These are phyloP conservation scores for Melieria picta DNA, from an alignment of 2,888 invertebrate genomes.

Conservation along the genomic window DNA sequence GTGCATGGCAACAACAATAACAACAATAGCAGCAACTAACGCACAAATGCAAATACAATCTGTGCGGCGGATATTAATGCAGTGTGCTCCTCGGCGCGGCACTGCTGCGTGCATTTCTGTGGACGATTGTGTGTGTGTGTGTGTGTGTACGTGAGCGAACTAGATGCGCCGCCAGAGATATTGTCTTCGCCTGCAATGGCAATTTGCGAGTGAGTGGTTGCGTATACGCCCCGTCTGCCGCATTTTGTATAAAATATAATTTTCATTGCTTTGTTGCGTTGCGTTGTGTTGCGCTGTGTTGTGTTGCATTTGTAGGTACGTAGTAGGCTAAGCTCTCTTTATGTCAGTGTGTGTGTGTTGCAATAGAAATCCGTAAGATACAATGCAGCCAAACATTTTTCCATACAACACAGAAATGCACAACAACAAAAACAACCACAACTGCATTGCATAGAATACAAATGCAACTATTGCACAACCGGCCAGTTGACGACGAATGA, in stretches of 20 bases:
- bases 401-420: too few species aligned
- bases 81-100: too few species aligned
- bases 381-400: too few species aligned
- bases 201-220: neutral
- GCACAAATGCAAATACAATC: conserved; percentile 38
- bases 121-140: conserved; percentile 23
- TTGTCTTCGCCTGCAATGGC: conserved; percentile 31
- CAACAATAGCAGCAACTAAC: conserved; percentile 41
- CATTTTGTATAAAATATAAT: conserved; percentile 27
- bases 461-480: too few species aligned
- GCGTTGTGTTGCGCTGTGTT: too few species aligned
- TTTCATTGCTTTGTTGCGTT: neutral
- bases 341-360: too few species aligned
- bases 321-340: too few species aligned
- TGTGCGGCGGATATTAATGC: conserved; percentile 43
- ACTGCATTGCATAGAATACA: too few species aligned
- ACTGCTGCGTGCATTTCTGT: conserved; percentile 34
- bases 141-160: conserved; percentile 9
- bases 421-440: too few species aligned
- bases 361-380: too few species aligned
- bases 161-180: conserved; percentile 34
- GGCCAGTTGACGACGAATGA: too few species aligned
- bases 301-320: too few species aligned
- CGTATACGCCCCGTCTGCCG: neutral
- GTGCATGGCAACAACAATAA: conserved; percentile 19